A percentile compares a stretch with the other conserved stretches of the same genome.
Evolutionary conservation across 2,797 vertebrate species (phyloP).

Genomic region (Xenops minutus): DNA sequence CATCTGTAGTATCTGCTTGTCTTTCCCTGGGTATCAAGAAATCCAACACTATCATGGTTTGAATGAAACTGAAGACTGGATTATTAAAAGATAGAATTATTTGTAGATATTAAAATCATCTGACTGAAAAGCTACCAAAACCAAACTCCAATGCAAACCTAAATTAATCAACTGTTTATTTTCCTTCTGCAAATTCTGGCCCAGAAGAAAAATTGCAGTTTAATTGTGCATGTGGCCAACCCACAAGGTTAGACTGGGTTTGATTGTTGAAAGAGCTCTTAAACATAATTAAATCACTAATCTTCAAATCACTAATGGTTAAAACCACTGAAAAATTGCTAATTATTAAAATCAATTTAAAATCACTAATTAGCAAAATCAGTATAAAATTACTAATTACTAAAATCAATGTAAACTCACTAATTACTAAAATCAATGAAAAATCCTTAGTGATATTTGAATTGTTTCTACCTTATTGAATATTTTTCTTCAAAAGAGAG

Average conservation of each 20-base stretch:
- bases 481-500: background rate
- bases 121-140: background rate
- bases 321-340: background rate
- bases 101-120: background rate
- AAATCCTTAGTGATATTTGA: background rate
- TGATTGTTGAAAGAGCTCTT: background rate
- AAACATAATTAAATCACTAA: background rate
- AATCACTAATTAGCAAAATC: background rate
- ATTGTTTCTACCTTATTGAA: background rate
- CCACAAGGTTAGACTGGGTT: fast-evolving
- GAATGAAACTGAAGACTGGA: background rate
- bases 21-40: background rate
- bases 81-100: background rate
- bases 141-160: background rate
- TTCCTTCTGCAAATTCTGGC: background rate
- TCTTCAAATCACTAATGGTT: background rate
- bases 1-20: background rate
- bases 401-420: background rate
- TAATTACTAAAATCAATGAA: background rate
- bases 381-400: background rate
- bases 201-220: background rate
- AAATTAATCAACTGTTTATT: background rate
- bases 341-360: background rate
- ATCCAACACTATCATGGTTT: background rate
- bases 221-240: background rate